Conservation (phyloP, 1,140 invertebrate genomes). For the Drosophila parvula region DNA sequence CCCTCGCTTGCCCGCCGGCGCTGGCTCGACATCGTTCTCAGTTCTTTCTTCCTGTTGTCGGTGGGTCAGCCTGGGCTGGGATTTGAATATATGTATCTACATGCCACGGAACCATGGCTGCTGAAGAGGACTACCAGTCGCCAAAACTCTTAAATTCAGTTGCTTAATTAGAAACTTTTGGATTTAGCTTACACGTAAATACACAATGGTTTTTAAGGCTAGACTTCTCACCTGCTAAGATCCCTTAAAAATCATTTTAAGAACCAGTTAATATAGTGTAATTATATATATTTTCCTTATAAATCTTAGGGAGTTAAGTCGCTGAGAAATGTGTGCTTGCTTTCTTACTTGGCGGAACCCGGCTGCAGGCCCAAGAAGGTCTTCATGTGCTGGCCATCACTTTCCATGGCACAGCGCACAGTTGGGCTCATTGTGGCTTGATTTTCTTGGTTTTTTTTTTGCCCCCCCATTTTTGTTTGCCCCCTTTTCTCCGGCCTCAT, state of each 20-base stretch:
- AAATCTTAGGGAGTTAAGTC: neutral
- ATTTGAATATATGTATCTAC: neutral
- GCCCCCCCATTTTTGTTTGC: neutral
- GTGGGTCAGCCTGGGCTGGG: slow-evolving; percentile 34
- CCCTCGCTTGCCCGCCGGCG: slow-evolving; percentile 12
- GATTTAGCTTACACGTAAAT: neutral
- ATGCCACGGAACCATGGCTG: slow-evolving; percentile 15
- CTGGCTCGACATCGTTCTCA: slow-evolving; percentile 18
- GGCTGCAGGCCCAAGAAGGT: neutral
- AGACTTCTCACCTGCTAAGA: too few species aligned
- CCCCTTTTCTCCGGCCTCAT: slow-evolving; percentile 7
- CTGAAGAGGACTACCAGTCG: neutral
- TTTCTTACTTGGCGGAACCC: neutral
- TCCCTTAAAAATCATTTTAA: neutral
- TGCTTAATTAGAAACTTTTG: slow-evolving; percentile 16
- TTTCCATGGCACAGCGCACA: neutral
- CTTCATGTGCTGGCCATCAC: slow-evolving; percentile 12
- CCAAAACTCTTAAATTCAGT: slow-evolving; percentile 11
- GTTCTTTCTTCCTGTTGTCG: slow-evolving; percentile 32
- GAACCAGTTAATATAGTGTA: too few species aligned
- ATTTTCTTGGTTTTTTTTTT: slow-evolving; percentile 8
- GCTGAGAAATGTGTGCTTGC: neutral
- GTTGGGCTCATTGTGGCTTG: slow-evolving; percentile 20
- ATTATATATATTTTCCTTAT: neutral
- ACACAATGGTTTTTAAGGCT: neutral